Evolutionary conservation across 2,888 invertebrate genomes (phyloP).

Genomic region (Ormyrus thymus): DNA sequence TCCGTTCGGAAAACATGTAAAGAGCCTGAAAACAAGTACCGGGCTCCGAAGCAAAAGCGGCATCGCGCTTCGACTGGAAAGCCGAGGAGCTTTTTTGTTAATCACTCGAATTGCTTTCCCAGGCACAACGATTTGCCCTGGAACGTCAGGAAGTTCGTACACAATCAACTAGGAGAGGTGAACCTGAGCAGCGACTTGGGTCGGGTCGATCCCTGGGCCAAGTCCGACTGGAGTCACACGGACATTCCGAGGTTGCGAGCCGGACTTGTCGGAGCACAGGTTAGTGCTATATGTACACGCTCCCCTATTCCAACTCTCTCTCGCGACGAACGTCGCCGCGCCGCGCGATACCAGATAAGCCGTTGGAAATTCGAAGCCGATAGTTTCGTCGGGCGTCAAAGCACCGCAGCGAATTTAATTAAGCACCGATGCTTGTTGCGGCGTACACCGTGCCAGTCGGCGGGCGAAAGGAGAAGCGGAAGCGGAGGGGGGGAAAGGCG

Average conservation of each 20-base stretch:
- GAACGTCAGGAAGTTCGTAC: constrained; percentile 92
- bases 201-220: constrained; percentile 87
- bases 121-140: constrained; percentile 91
- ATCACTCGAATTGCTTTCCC: constrained; percentile 39
- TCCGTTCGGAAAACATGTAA: no score
- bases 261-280: constrained; percentile 92
- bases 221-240: constrained; percentile 93
- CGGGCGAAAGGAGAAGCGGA: no score
- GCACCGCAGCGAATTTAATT: not conserved
- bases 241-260: constrained; percentile 89
- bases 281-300: constrained; percentile 62
- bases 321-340: no score
- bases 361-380: not conserved
- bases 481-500: no score
- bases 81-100: no score
- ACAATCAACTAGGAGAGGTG: constrained; percentile 79
- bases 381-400: constrained; percentile 8
- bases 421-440: not conserved
- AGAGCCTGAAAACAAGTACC: no score
- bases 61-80: no score
- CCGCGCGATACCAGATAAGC: constrained; percentile 4
- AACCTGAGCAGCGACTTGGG: constrained; percentile 76
- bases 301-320: no score
- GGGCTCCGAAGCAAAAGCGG: no score
- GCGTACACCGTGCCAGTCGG: no score